Conservation (phyloP, 1,140 invertebrate species). For the Eciton burchellii region DNA sequence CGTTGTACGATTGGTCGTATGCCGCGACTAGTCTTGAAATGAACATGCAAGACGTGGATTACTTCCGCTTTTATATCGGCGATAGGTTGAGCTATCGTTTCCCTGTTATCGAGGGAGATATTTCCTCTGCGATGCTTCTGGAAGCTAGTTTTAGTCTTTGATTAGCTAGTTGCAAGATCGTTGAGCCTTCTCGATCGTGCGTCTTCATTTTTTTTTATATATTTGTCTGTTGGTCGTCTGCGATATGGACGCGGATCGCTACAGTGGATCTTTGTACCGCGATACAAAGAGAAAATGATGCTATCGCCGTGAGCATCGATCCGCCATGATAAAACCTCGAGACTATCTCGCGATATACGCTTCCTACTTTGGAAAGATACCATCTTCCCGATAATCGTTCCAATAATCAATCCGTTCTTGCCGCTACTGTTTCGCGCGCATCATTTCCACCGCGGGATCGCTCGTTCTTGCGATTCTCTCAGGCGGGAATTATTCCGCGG, state of each 20-base stretch:
- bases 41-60: too few relatives aligned
- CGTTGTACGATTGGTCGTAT: background rate
- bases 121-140: background rate
- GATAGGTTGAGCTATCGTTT: too few relatives aligned
- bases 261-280: background rate
- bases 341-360: constrained; percentile 27
- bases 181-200: too few relatives aligned
- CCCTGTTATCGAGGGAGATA: too few relatives aligned
- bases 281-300: constrained; percentile 1
- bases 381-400: background rate
- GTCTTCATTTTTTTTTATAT: too few relatives aligned
- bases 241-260: background rate
- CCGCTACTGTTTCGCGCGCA: too few relatives aligned
- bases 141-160: background rate
- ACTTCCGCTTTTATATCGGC: background rate
- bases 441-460: background rate
- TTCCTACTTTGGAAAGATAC: constrained; percentile 43
- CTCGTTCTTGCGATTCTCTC: constrained; percentile 18
- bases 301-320: background rate
- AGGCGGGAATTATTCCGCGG: constrained; percentile 1
- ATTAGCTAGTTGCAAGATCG: background rate
- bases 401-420: too few relatives aligned
- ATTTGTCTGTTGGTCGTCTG: background rate
- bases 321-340: background rate
- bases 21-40: background rate